These are phyloP conservation scores for Dreissena polymorpha DNA, from an alignment of 1,140 invertebrate species.

Conservation along the genomic window DNA sequence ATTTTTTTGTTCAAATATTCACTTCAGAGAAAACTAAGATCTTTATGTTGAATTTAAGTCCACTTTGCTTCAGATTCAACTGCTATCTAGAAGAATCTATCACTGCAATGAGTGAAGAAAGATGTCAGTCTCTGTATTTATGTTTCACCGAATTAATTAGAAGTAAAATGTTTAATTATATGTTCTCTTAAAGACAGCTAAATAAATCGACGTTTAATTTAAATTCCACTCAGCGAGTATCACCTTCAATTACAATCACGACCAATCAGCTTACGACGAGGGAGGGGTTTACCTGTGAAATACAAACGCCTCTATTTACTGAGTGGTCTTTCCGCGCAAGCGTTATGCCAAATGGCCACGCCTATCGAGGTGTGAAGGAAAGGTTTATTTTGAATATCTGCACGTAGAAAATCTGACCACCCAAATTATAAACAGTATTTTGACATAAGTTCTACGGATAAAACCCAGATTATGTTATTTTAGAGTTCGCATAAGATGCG, in stretches of 20 bases:
- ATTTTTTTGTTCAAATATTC: too few relatives aligned
- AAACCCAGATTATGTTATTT: slow-evolving; percentile 50
- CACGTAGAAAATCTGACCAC: slow-evolving; percentile 73
- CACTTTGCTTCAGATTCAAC: too few relatives aligned
- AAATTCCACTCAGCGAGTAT: slow-evolving; percentile 46
- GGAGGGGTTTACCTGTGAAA: not conserved
- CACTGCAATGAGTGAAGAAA: too few relatives aligned
- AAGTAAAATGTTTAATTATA: slow-evolving; percentile 41
- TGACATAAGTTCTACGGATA: slow-evolving; percentile 41
- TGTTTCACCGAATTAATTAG: slow-evolving; percentile 31
- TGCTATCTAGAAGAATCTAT: too few relatives aligned
- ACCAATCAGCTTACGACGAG: slow-evolving; percentile 59
- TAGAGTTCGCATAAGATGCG: slow-evolving; percentile 30
- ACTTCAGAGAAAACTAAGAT: too few relatives aligned
- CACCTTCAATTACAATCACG: slow-evolving; percentile 58
- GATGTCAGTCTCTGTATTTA: too few relatives aligned
- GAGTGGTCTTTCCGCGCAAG: slow-evolving; percentile 62
- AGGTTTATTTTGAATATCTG: slow-evolving; percentile 74
- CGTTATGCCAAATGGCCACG: slow-evolving; percentile 64
- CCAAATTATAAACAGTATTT: slow-evolving; percentile 71
- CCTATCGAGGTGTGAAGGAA: slow-evolving; percentile 63
- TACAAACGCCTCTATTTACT: slow-evolving; percentile 60
- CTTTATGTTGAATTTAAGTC: too few relatives aligned
- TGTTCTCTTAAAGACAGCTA: slow-evolving; percentile 68
- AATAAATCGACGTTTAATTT: slow-evolving; percentile 67